Conservation (phyloP, 2,113 vertebrate species). For the Nothocercus nigrocapillus region DNA sequence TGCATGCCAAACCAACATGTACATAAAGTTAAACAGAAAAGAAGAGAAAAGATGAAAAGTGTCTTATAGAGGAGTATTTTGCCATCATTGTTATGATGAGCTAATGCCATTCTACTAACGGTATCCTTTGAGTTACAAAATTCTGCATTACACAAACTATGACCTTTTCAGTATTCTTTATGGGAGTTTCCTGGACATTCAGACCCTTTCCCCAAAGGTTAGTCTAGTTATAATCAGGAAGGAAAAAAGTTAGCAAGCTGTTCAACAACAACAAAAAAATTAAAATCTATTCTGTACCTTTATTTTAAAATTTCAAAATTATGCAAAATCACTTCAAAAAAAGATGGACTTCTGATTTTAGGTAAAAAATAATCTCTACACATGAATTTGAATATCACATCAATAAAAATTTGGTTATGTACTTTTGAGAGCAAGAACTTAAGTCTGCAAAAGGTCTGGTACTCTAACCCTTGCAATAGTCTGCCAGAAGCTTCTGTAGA, state of each 20-base stretch:
- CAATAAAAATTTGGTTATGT: neutral
- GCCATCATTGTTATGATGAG: neutral
- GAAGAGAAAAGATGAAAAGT: neutral
- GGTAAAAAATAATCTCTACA: neutral
- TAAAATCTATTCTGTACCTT: neutral
- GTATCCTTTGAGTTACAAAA: slow-evolving; percentile 31
- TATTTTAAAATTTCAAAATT: neutral
- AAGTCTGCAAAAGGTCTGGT: neutral
- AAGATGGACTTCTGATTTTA: neutral
- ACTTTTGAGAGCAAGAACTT: neutral
- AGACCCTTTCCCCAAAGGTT: slow-evolving; percentile 48
- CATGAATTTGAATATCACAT: neutral
- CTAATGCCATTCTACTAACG: neutral
- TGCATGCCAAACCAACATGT: fast-evolving
- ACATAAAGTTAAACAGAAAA: neutral
- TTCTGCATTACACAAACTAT: slow-evolving; percentile 28
- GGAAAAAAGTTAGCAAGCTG: neutral
- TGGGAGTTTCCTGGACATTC: neutral
- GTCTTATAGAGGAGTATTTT: neutral
- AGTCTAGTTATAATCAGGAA: slow-evolving; percentile 50
- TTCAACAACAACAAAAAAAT: neutral
- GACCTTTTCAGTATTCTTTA: slow-evolving; percentile 63
- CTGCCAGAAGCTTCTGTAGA: neutral
- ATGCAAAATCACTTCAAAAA: neutral
- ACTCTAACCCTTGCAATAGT: neutral